A percentile compares a stretch with the other conserved stretches of the same genome.
These are phyloP conservation scores for Notodonta ziczac DNA, from an alignment of 2,888 invertebrate genomes.

Conservation along the genomic window DNA sequence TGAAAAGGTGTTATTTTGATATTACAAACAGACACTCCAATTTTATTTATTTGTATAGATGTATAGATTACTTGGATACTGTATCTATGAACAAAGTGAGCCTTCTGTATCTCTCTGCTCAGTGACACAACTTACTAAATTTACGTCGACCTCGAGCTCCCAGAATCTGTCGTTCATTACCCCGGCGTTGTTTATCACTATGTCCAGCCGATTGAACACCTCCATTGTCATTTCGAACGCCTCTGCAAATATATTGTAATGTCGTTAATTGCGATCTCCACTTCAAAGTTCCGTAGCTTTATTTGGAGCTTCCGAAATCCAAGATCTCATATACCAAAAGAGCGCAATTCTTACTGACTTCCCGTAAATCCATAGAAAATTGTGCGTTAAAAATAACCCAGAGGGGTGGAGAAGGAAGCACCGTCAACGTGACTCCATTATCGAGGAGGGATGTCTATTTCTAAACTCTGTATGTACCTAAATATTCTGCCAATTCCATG, in stretches of 20 bases:
- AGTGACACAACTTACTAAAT: conserved; percentile 84
- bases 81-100: not conserved
- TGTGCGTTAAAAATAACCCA: conserved; percentile 17
- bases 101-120: not conserved
- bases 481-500: no score
- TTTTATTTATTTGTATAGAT: no score
- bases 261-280: not conserved
- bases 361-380: no score
- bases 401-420: no score
- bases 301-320: no score
- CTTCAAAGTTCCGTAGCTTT: no score
- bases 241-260: conserved; percentile 76
- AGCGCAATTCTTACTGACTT: no score
- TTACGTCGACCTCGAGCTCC: conserved; percentile 91
- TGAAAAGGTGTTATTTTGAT: no score
- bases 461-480: not conserved
- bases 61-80: no score
- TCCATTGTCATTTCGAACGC: conserved; percentile 90
- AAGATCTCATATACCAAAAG: no score
- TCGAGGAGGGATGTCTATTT: not conserved
- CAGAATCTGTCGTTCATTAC: conserved; percentile 91
- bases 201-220: conserved; percentile 89
- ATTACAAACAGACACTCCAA: no score
- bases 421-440: not conserved
- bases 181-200: conserved; percentile 92